A percentile compares a stretch with the other conserved stretches of the same genome.
Evolutionary conservation across 2,888 invertebrate species (phyloP).

Genomic region (Epinotia brunnichana): DNA sequence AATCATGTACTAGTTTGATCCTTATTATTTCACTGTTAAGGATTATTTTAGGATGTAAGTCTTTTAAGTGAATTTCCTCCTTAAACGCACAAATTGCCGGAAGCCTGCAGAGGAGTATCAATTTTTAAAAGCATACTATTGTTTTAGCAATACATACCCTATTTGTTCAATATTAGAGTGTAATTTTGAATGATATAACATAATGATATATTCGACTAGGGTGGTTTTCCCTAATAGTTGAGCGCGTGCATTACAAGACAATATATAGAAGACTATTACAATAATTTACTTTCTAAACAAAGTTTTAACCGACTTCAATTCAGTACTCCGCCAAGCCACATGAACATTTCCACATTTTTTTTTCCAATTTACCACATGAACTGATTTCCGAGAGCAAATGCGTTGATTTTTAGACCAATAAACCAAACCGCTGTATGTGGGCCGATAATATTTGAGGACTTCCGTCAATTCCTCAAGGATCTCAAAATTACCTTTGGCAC

Average conservation of each 20-base stretch:
- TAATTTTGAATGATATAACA: not conserved
- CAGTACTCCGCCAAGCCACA: too few relatives aligned
- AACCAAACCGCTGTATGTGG: too few relatives aligned
- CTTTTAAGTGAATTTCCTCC: slow-evolving; percentile 45
- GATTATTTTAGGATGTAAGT: slow-evolving; percentile 7
- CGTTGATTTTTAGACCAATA: too few relatives aligned
- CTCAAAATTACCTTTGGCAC: too few relatives aligned
- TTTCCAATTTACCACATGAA: too few relatives aligned
- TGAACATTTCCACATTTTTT: too few relatives aligned
- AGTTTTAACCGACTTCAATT: too few relatives aligned
- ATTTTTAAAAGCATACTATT: slow-evolving; percentile 11
- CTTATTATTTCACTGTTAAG: not conserved
- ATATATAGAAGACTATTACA: not conserved
- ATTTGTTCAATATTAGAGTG: not conserved
- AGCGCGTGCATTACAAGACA: not conserved
- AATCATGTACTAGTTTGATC: not conserved
- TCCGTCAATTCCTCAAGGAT: too few relatives aligned
- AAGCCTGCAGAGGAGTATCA: slow-evolving; percentile 25
- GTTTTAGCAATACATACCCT: not conserved
- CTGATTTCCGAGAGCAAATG: too few relatives aligned
- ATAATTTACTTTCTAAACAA: too few relatives aligned
- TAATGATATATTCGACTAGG: slow-evolving; percentile 2
- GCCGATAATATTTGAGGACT: too few relatives aligned
- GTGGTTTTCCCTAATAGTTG: not conserved
- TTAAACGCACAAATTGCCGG: slow-evolving; percentile 47